Evolutionary conservation across 2,113 vertebrate genomes (phyloP).

Genomic region (Callionymus lyra): DNA sequence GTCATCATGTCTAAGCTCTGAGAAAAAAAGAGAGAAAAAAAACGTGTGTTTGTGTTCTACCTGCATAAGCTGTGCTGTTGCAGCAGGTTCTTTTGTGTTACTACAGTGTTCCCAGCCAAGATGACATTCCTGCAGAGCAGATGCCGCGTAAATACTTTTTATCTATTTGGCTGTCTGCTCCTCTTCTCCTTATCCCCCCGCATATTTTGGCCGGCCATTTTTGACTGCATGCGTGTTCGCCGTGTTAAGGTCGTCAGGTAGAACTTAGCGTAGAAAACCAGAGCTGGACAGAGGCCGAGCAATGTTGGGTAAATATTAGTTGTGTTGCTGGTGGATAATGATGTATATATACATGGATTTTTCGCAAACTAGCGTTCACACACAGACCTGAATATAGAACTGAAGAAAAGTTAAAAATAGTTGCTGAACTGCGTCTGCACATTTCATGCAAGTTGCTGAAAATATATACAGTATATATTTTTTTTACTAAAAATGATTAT

Average conservation of each 20-base stretch:
- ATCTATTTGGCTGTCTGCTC: conserved; percentile 16
- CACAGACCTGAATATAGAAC: too few relatives aligned
- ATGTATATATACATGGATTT: too few relatives aligned
- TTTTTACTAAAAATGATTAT: too few relatives aligned
- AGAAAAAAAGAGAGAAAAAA: conserved; percentile 15
- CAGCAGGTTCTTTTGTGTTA: conserved; percentile 30
- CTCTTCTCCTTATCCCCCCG: conserved; percentile 18
- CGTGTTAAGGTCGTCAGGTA: conserved; percentile 10
- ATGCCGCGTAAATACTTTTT: conserved; percentile 29
- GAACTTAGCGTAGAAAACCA: conserved; percentile 13
- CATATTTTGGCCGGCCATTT: conserved; percentile 12
- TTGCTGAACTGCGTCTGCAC: too few relatives aligned
- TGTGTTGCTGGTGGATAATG: conserved; percentile 33
- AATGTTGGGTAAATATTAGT: conserved; percentile 48
- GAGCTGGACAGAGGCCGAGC: conserved; percentile 9
- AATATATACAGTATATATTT: too few relatives aligned
- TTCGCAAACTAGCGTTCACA: too few relatives aligned
- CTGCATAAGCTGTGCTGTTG: conserved; percentile 22
- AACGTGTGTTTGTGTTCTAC: conserved; percentile 7
- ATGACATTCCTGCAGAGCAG: conserved; percentile 45
- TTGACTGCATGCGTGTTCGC: conserved; percentile 37
- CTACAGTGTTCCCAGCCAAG: conserved; percentile 24
- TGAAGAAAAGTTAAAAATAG: too few relatives aligned
- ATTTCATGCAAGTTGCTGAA: too few relatives aligned
- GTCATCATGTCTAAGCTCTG: conserved; percentile 31